Percentiles rank a stretch among this genome's conserved stretches.
Evolutionary conservation across 2,113 vertebrate species (phyloP).

Genomic region (Falcunculus frontatus): DNA sequence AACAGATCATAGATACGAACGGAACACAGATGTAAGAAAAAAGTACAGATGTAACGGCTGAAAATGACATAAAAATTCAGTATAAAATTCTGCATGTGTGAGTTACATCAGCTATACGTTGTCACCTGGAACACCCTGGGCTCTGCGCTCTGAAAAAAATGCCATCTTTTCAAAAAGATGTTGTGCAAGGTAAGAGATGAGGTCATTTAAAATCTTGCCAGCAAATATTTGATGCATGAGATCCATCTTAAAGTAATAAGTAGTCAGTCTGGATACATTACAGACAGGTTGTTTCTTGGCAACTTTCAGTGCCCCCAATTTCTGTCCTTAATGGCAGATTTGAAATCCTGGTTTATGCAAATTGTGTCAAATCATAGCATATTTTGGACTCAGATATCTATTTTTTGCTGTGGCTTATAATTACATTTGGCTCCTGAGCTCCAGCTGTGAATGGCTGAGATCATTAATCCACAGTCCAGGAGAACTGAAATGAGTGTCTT

Average conservation of each 20-base stretch:
- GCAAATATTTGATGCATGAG: neutral
- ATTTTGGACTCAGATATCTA: neutral
- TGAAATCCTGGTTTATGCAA: constrained; percentile 43
- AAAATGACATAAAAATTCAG: neutral
- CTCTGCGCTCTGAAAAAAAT: neutral
- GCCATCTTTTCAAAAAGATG: neutral
- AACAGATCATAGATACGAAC: neutral
- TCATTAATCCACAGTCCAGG: neutral
- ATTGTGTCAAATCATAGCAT: constrained; percentile 38
- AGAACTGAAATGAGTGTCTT: neutral
- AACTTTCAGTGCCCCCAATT: constrained; percentile 14
- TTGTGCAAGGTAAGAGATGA: neutral
- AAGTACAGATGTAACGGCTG: neutral
- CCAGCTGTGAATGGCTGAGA: neutral
- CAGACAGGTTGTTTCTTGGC: neutral
- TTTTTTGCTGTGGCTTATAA: constrained; percentile 37
- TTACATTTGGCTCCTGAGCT: constrained; percentile 17
- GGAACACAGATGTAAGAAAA: neutral
- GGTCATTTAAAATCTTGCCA: neutral
- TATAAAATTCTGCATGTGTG: neutral
- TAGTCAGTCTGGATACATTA: neutral
- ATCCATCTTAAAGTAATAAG: neutral
- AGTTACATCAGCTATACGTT: neutral
- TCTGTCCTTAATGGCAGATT: constrained; percentile 36
- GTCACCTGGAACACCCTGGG: neutral